These are phyloP conservation scores for Nannobrachium achirus DNA, from an alignment of 2,113 vertebrate genomes.

Conservation along the genomic window DNA sequence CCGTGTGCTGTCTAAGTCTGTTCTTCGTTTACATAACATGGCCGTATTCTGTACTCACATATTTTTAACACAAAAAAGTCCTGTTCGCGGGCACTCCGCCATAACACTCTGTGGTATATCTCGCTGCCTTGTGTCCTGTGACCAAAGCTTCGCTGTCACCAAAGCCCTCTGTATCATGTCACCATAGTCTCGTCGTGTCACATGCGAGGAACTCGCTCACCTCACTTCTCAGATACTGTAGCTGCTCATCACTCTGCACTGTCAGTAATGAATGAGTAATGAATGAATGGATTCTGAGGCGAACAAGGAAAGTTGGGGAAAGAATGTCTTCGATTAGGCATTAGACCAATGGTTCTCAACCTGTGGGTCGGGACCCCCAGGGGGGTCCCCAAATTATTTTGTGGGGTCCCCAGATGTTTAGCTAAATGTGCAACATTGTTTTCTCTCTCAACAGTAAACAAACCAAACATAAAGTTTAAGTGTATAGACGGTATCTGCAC, in stretches of 20 bases:
- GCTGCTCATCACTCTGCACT: background rate
- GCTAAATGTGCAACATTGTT: no score
- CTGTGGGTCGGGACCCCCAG: no score
- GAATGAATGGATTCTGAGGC: background rate
- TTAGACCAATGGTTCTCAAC: no score
- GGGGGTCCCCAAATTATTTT: no score
- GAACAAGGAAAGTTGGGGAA: background rate
- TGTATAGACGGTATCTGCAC: no score
- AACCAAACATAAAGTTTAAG: no score
- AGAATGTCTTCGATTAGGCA: background rate
- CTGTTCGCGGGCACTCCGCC: no score
- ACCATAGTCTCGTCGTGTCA: conserved; percentile 9
- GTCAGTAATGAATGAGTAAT: background rate
- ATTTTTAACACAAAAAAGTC: background rate
- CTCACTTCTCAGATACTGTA: conserved; percentile 8
- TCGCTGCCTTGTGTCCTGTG: background rate
- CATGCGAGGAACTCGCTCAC: conserved; percentile 15
- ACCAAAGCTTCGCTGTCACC: conserved; percentile 1
- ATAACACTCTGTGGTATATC: no score
- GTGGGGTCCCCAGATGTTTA: no score
- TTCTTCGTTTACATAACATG: background rate
- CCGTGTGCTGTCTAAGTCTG: no score
- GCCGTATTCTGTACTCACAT: conserved; percentile 3
- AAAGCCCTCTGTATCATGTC: conserved; percentile 1
- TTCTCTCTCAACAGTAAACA: no score